phyloP scores from a whole-genome alignment of 92 coral and sea anemone species.

The Epizoanthus stellaris region DNA sequence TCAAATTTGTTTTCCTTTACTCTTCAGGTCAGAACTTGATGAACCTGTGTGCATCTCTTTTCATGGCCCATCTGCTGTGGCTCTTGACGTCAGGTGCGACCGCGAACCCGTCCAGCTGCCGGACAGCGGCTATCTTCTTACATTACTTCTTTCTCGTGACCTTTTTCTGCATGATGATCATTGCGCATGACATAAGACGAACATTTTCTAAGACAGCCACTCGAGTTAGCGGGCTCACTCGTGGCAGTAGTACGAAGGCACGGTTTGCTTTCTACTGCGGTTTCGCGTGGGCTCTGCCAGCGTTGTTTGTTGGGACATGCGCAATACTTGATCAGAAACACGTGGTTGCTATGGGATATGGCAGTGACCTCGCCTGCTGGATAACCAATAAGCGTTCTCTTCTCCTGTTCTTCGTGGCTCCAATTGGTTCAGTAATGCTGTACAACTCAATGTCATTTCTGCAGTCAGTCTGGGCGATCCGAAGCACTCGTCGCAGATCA shows the following conservation, averaged over 20 bases:
- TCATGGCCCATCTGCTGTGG: constrained; percentile 50
- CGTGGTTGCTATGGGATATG: constrained; percentile 80
- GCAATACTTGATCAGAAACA: constrained; percentile 68
- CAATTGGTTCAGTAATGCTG: constrained; percentile 33
- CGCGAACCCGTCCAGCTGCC: constrained; percentile 12
- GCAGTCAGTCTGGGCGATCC: constrained; percentile 26
- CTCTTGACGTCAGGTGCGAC: constrained; percentile 25
- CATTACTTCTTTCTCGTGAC: constrained; percentile 53
- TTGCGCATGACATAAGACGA: constrained; percentile 55
- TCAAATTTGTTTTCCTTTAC: not conserved
- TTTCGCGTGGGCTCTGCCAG: constrained; percentile 81
- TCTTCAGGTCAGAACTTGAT: constrained; percentile 36
- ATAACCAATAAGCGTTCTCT: constrained; percentile 56
- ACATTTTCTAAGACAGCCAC: constrained; percentile 78
- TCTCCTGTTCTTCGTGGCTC: constrained; percentile 17
- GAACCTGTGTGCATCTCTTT: constrained; percentile 42
- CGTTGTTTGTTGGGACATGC: constrained; percentile 65
- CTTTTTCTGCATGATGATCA: constrained; percentile 35
- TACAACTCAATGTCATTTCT: constrained; percentile 34
- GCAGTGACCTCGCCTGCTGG: constrained; percentile 77
- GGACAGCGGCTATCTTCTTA: constrained; percentile 27
- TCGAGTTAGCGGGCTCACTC: constrained; percentile 58
- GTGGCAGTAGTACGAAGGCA: constrained; percentile 31
- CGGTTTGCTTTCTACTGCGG: constrained; percentile 67
- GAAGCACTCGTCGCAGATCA: constrained; percentile 19